These are phyloP conservation scores for Bombus haemorrhoidalis DNA, from an alignment of 1,140 invertebrate species.

Conservation along the genomic window DNA sequence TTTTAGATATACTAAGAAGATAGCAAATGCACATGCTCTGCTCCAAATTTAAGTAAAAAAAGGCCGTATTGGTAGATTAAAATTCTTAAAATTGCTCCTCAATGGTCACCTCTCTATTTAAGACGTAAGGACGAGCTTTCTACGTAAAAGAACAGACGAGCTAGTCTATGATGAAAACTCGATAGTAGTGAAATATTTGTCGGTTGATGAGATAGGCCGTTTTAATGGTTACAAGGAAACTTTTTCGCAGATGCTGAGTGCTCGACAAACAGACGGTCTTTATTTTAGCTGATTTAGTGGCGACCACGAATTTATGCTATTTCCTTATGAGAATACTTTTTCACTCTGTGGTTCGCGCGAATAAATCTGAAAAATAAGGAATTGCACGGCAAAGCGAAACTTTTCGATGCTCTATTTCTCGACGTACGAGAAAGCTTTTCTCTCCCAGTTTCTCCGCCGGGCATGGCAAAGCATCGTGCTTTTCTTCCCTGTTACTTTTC, in stretches of 20 bases:
- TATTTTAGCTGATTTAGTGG: slow-evolving; percentile 52
- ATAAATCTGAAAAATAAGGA: slow-evolving; percentile 45
- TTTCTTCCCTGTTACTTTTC: background rate
- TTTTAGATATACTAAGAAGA: too few relatives aligned
- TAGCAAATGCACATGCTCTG: too few relatives aligned
- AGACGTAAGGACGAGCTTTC: background rate
- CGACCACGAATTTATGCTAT: slow-evolving; percentile 48
- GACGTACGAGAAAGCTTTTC: slow-evolving; percentile 12
- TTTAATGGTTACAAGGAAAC: slow-evolving; percentile 13
- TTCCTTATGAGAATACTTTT: slow-evolving; percentile 58
- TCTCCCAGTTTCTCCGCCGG: slow-evolving; percentile 3
- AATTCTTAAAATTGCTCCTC: background rate
- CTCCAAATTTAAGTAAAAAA: background rate
- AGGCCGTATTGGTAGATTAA: background rate
- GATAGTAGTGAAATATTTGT: background rate
- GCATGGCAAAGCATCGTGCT: slow-evolving; percentile 4
- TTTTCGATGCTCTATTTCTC: slow-evolving; percentile 40
- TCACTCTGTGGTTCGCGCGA: background rate
- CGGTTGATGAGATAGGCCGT: slow-evolving; percentile 9
- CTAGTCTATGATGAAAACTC: background rate
- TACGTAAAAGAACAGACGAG: background rate
- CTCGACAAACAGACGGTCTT: slow-evolving; percentile 54
- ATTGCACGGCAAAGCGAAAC: slow-evolving; percentile 41
- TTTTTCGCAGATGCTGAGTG: slow-evolving; percentile 36
- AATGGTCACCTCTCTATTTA: background rate